Conservation (phyloP, 2,797 vertebrate genomes). For the Syngnathus rostellatus region DNA sequence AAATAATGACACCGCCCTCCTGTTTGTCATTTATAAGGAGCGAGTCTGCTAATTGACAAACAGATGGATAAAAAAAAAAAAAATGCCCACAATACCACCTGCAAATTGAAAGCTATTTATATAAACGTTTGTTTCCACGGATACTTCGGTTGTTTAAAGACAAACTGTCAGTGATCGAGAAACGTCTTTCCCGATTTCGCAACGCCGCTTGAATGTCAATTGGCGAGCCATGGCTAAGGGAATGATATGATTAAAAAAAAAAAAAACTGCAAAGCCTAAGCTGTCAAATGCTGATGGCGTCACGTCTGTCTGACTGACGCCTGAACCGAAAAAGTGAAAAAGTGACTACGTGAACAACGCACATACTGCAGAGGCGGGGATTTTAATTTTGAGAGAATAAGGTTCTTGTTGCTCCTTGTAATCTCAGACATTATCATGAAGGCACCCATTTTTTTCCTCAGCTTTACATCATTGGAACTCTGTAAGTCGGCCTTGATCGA, state of each 20-base stretch:
- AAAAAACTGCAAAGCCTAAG: neutral
- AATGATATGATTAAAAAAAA: neutral
- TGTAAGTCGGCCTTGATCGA: no score
- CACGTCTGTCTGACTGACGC: no score
- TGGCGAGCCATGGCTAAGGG: neutral
- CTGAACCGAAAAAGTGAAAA: no score
- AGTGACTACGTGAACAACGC: no score
- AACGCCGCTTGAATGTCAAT: neutral
- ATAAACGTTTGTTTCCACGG: no score
- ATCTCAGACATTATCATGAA: no score
- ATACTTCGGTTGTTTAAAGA: neutral
- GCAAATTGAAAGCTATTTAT: no score
- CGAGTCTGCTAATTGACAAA: constrained; percentile 1
- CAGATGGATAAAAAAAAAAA: neutral
- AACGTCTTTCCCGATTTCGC: neutral
- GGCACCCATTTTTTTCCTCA: no score
- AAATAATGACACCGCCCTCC: constrained; percentile 1
- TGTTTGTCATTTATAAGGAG: constrained; percentile 1
- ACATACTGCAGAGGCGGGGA: no score
- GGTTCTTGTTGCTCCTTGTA: no score
- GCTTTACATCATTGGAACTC: no score
- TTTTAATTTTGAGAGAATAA: no score
- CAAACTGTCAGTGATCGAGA: neutral
- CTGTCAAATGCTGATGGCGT: neutral
- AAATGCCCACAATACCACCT: neutral